Base-by-base conservation (phyloP, 2,113 vertebrate species). In the Thalassarche chlororhynchos region DNA sequence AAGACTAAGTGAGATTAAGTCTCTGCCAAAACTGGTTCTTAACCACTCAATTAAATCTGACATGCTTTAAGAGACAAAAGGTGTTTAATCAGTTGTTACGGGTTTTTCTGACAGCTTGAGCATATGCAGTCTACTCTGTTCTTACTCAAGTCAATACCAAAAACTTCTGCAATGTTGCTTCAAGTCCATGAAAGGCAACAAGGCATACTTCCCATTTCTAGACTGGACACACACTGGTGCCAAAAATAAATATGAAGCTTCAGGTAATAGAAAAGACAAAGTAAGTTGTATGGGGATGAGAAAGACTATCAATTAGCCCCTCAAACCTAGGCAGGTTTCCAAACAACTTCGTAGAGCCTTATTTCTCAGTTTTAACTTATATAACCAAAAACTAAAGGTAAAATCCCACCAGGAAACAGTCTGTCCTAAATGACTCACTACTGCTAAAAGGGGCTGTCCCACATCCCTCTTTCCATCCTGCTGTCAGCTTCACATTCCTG, bases 11-110 rank as follows among this genome's bases (percentile, higher is more conserved):
- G 92, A 97, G 89, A 92, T 90, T 81, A 97, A 93, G 86, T 93
- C 90, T 95, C 90, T 94, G 94, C 96, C 95, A 97, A 96, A 96
- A 90, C 74, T 61, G 65, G 65, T 84, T 92, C 79, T 90, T 95
- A 95, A 89, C 91, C 87, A 92, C 89, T 96, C 94, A 92, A 95
- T 92, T 94, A 96, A 93, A 89, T 95, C 77, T 96, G 94, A 97
- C 89, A 93, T 65, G 74, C 69, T 87, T 95, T 95, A 97, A 95
- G 76, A 94, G 84, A 92, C 80, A 96, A 92, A 89, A 93, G 38
- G 65, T 91, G 74, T 82, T 95, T 93, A 94, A 97, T 94, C 95
- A 94, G 93, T 94, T 76, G 69, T 82, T 93, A 82, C 12, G 0
- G 55, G 57, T 68, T 84, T 95, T 96, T 95, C 87, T 93, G 93